These are phyloP conservation scores for Papilio gigon DNA, from an alignment of 2,888 invertebrate species.

Conservation along the genomic window DNA sequence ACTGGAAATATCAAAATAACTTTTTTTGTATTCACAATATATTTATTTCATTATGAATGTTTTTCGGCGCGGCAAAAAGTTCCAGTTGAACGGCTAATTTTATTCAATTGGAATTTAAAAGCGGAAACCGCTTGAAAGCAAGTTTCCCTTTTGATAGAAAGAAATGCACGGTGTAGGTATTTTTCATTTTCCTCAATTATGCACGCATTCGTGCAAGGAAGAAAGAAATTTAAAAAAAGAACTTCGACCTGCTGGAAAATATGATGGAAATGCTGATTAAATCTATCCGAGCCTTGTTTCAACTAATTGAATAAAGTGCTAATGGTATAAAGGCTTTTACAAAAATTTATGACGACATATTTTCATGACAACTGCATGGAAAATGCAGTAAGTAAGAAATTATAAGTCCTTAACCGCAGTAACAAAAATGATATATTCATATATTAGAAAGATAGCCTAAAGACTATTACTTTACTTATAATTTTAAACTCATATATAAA, in stretches of 20 bases:
- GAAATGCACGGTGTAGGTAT: slow-evolving; percentile 52
- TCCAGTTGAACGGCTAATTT: slow-evolving; percentile 46
- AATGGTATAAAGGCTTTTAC: slow-evolving; percentile 27
- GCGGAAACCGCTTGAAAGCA: slow-evolving; percentile 38
- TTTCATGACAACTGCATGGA: not conserved
- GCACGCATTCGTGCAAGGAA: slow-evolving; percentile 51
- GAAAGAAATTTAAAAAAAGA: slow-evolving; percentile 53
- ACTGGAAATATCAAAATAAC: no score
- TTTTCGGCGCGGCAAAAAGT: not conserved
- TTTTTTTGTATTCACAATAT: no score
- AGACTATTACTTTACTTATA: no score
- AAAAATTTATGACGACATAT: not conserved
- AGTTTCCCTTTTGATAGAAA: slow-evolving; percentile 43
- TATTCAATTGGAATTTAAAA: slow-evolving; percentile 48
- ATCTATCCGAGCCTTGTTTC: slow-evolving; percentile 26
- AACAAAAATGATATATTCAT: not conserved
- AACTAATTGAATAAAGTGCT: slow-evolving; percentile 36
- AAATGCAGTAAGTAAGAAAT: slow-evolving; percentile 4
- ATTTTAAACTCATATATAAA: no score
- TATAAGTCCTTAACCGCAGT: not conserved
- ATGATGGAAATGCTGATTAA: slow-evolving; percentile 30
- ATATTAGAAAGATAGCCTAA: not conserved
- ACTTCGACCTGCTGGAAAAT: slow-evolving; percentile 42
- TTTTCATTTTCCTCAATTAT: slow-evolving; percentile 50
- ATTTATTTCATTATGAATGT: not conserved